These are phyloP conservation scores for Arremon brunneinucha DNA, from an alignment of 2,797 vertebrate species.

Conservation along the genomic window DNA sequence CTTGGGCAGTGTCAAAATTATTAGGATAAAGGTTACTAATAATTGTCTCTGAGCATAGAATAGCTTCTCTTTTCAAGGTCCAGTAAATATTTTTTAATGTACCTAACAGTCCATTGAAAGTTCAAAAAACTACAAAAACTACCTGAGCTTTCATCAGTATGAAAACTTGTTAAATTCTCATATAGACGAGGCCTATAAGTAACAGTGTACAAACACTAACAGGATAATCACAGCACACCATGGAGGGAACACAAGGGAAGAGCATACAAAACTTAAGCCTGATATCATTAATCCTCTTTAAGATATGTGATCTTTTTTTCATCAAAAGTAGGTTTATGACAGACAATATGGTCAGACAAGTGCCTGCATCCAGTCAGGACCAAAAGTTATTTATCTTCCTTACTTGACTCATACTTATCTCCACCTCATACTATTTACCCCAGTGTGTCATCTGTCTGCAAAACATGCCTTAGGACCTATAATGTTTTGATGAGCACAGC, in stretches of 20 bases:
- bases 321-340: background rate
- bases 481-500: background rate
- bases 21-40: background rate
- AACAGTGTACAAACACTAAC: background rate
- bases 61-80: background rate
- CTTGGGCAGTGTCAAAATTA: background rate
- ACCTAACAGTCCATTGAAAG: background rate
- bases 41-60: background rate
- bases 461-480: background rate
- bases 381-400: background rate
- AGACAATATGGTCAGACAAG: background rate
- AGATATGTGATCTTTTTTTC: background rate
- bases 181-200: background rate
- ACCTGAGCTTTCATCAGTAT: background rate
- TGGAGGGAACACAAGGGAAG: background rate
- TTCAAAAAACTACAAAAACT: background rate
- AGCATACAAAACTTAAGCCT: background rate
- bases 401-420: background rate
- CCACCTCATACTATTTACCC: background rate
- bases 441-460: background rate
- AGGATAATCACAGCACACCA: background rate
- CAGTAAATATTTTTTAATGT: background rate
- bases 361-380: background rate
- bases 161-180: background rate
- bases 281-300: background rate